Percentiles rank a stretch among this genome's conserved stretches.
phyloP scores from a whole-genome alignment of 1,140 invertebrate species.

The Metopolophium dirhodum region DNA sequence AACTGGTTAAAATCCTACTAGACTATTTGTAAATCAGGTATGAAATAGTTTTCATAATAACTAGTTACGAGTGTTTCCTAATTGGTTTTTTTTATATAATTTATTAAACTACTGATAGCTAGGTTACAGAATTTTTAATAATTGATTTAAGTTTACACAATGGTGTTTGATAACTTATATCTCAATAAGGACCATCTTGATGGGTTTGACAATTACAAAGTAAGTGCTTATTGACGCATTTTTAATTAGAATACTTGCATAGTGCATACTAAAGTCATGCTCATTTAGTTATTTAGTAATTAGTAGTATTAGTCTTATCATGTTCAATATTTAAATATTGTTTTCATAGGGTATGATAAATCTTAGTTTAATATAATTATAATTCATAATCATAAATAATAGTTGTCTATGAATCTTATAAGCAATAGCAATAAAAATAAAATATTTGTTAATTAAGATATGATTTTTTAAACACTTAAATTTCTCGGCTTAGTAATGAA shows the following conservation, averaged over 20 bases:
- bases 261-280: neutral
- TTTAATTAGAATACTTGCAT: slow-evolving; percentile 14
- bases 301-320: slow-evolving; percentile 6
- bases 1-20: neutral
- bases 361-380: neutral
- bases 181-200: slow-evolving; percentile 79
- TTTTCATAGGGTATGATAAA: neutral
- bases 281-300: neutral
- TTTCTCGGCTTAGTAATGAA: neutral
- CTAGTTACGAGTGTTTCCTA: neutral
- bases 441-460: neutral
- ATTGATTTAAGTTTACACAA: neutral
- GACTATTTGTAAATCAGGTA: neutral
- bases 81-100: neutral
- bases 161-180: slow-evolving; percentile 66
- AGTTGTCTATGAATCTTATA: neutral
- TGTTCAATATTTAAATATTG: neutral
- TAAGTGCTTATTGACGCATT: slow-evolving; percentile 64
- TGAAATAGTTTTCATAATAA: neutral
- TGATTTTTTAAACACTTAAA: slow-evolving; percentile 13
- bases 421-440: neutral
- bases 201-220: slow-evolving; percentile 93
- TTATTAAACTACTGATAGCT: neutral
- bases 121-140: neutral
- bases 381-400: neutral